Conservation (phyloP, 1,140 invertebrate species). For the Macrotrachela quadricornifera region DNA sequence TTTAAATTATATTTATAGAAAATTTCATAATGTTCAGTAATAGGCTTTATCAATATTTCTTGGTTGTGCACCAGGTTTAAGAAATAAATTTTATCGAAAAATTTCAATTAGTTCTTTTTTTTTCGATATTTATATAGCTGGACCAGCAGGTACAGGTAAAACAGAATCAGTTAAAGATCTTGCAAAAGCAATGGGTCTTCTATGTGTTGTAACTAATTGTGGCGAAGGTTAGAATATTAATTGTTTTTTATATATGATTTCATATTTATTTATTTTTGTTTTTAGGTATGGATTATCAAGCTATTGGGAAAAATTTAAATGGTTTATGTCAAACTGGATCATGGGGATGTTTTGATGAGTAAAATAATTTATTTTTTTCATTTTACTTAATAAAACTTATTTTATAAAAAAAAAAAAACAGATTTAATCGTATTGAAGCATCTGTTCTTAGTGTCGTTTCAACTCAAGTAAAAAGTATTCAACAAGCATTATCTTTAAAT, state of each 20-base stretch:
- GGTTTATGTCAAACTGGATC: constrained; percentile 30
- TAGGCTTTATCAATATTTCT: too few relatives aligned
- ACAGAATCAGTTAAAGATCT: constrained; percentile 33
- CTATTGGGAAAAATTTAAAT: constrained; percentile 34
- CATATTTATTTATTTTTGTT: too few relatives aligned
- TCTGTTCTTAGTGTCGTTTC: constrained; percentile 28
- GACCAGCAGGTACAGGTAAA: constrained; percentile 46
- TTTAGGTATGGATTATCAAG: constrained; percentile 24
- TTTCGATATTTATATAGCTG: constrained; percentile 6
- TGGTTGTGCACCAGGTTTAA: too few relatives aligned
- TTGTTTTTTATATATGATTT: too few relatives aligned
- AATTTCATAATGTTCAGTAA: too few relatives aligned
- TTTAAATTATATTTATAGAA: too few relatives aligned
- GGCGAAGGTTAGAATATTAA: constrained; percentile 32
- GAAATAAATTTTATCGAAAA: background rate
- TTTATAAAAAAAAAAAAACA: too few relatives aligned
- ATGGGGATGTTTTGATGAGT: constrained; percentile 33
- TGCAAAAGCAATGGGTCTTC: constrained; percentile 31
- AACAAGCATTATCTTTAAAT: constrained; percentile 25
- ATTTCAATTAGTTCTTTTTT: constrained; percentile 30
- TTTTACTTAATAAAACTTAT: too few relatives aligned
- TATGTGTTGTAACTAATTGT: constrained; percentile 33
- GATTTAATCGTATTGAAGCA: constrained; percentile 31
- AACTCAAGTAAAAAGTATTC: constrained; percentile 37
- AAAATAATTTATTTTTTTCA: too few relatives aligned